Conservation (phyloP, 2,888 invertebrate genomes). For the Periphyllus acericola region DNA sequence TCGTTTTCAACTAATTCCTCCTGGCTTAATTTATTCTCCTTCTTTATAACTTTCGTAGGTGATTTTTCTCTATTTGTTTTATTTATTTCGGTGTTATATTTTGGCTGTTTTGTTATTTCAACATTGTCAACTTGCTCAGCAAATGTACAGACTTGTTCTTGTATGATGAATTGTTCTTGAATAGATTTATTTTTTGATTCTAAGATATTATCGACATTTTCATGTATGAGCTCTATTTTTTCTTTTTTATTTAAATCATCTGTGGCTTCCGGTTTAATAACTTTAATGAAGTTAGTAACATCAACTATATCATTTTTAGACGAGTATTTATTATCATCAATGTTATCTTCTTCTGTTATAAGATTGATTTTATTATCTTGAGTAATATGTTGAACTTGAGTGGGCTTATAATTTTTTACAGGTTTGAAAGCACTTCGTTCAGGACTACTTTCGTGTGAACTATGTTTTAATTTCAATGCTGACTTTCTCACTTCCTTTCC, state of each 20-base stretch:
- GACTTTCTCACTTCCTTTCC: conserved; percentile 64
- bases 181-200: conserved; percentile 34
- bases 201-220: not conserved
- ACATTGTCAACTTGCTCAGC: not conserved
- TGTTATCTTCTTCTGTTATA: conserved; percentile 7
- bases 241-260: not conserved
- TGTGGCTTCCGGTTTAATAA: not conserved
- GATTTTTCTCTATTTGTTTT: conserved; percentile 19
- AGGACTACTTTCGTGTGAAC: conserved; percentile 65
- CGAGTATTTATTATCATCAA: not conserved
- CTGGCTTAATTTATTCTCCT: conserved; percentile 8
- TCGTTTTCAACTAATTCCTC: conserved; percentile 46
- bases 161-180: conserved; percentile 35
- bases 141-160: conserved; percentile 19
- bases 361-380: not conserved
- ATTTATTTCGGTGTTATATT: not conserved
- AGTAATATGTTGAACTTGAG: not conserved
- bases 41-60: not conserved
- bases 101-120: conserved; percentile 5
- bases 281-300: not conserved
- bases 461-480: conserved; percentile 18
- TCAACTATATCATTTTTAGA: conserved; percentile 13
- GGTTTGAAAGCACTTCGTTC: conserved; percentile 65
- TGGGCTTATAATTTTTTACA: conserved; percentile 63
- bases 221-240: not conserved